Evolutionary conservation across 2,113 vertebrate genomes (phyloP).

Genomic region (Nasalis larvatus): DNA sequence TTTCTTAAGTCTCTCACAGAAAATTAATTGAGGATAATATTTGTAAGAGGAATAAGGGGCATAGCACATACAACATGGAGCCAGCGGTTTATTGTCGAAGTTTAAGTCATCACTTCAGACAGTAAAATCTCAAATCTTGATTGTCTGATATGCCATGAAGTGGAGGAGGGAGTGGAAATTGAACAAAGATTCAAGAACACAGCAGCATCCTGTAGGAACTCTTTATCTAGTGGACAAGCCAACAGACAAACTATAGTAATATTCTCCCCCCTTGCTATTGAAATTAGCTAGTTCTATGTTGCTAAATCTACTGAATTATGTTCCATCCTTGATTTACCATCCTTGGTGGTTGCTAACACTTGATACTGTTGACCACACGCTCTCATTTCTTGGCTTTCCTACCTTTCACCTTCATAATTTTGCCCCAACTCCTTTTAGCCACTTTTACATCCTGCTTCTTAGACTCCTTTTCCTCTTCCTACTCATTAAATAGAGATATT

Average conservation of each 20-base stretch:
- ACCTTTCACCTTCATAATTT: not conserved
- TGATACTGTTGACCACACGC: not conserved
- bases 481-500: not conserved
- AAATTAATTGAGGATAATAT: conserved; percentile 55
- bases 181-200: not conserved
- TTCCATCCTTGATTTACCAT: not conserved
- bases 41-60: conserved; percentile 31
- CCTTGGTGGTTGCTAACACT: not conserved
- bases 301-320: not conserved
- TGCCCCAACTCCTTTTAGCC: not conserved
- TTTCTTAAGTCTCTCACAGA: conserved; percentile 29
- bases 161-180: not conserved
- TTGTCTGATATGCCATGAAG: not conserved
- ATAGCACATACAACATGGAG: not conserved
- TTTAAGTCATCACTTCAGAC: conserved; percentile 20
- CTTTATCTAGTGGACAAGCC: not conserved
- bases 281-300: not conserved
- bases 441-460: not conserved
- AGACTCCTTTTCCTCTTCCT: not conserved
- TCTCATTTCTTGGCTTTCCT: not conserved
- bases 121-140: not conserved
- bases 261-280: not conserved
- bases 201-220: not conserved
- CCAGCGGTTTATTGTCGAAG: not conserved
- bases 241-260: not conserved